A percentile compares a stretch with the other conserved stretches of the same genome.
Conservation (phyloP, 2,797 vertebrate genomes). For the Sebastes minor region DNA sequence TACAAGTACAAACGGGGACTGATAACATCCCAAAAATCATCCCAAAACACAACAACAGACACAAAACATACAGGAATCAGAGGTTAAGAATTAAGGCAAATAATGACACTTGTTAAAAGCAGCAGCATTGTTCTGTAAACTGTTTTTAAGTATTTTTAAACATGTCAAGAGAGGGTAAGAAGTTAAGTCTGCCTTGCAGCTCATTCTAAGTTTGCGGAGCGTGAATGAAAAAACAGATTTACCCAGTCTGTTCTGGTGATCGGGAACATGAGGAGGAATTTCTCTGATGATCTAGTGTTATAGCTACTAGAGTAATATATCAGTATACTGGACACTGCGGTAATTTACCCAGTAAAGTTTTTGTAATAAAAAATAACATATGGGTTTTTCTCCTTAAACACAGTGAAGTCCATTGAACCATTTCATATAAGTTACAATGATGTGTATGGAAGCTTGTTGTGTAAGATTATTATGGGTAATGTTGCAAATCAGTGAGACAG, state of each 20-base stretch:
- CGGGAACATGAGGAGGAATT: not conserved
- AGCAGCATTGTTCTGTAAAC: not conserved
- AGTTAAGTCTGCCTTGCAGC: not conserved
- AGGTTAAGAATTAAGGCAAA: not conserved
- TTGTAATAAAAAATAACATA: not conserved
- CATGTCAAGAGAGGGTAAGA: not conserved
- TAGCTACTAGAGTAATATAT: not conserved
- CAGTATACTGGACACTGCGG: not conserved
- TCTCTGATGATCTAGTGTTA: not conserved
- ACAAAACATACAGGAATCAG: not conserved
- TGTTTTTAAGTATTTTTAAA: not conserved
- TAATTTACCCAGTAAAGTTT: not conserved
- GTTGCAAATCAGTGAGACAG: not conserved
- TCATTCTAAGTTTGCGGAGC: not conserved
- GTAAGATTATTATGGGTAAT: not conserved
- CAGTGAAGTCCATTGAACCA: not conserved
- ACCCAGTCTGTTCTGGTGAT: not conserved
- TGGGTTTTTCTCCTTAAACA: not conserved
- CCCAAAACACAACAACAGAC: no score
- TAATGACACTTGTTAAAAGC: not conserved
- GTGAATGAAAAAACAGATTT: not conserved
- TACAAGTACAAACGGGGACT: not conserved
- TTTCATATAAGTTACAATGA: no score
- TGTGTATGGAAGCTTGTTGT: not conserved
- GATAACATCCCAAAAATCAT: not conserved